Conservation (phyloP, 2,113 vertebrate genomes). For the Cromileptes altivelis region DNA sequence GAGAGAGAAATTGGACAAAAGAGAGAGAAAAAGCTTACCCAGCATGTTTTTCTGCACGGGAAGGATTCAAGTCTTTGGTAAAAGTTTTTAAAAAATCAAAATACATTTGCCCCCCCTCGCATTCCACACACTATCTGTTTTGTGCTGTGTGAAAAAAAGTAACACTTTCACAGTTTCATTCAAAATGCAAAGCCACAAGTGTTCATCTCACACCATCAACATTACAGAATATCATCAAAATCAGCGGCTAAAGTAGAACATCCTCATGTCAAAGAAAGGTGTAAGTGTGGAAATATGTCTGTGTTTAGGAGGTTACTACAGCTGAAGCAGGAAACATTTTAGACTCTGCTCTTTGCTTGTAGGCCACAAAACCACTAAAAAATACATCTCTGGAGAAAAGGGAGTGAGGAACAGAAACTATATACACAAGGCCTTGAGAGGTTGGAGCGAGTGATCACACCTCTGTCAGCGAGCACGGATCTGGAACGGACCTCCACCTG, state of each 20-base stretch:
- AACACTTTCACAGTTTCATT: conserved; percentile 37
- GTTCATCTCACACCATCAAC: conserved; percentile 68
- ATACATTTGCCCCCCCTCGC: conserved; percentile 24
- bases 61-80: conserved; percentile 93
- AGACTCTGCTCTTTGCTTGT: conserved; percentile 25
- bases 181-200: conserved; percentile 38
- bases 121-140: conserved; percentile 49
- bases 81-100: conserved; percentile 72
- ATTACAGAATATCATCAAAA: conserved; percentile 32
- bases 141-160: conserved; percentile 81
- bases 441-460: neutral
- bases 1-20: neutral
- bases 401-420: conserved; percentile 28
- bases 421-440: conserved; percentile 70
- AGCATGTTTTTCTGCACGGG: conserved; percentile 73
- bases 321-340: conserved; percentile 4
- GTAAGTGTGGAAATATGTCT: neutral
- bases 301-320: conserved; percentile 12
- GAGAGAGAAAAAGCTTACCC: conserved; percentile 32
- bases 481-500: conserved; percentile 3
- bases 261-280: conserved; percentile 25
- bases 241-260: conserved; percentile 15
- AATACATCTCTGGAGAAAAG: conserved; percentile 23
- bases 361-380: conserved; percentile 35
- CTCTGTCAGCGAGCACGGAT: conserved; percentile 32